phyloP scores from a whole-genome alignment of 2,888 invertebrate genomes.

The Globia sparganii region DNA sequence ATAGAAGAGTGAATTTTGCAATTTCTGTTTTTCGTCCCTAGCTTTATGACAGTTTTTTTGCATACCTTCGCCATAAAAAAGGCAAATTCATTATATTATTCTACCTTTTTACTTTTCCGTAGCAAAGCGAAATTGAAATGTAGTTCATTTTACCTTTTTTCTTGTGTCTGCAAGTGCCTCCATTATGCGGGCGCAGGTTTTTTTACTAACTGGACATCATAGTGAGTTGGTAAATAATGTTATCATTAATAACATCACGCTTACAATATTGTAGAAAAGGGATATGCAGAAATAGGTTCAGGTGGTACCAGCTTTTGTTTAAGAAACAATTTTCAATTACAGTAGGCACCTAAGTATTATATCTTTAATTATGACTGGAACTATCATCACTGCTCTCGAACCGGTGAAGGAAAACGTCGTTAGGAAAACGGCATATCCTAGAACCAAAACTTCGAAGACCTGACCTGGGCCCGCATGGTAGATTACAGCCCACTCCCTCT shows the following conservation, averaged over 20 bases:
- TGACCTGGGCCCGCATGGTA: too few species aligned
- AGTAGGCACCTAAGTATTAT: background rate
- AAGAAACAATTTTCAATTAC: background rate
- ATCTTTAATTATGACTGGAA: background rate
- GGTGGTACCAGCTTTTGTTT: background rate
- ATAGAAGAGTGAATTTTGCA: conserved; percentile 18
- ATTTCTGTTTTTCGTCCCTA: conserved; percentile 4
- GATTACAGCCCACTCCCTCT: background rate
- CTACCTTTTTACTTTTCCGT: conserved; percentile 25
- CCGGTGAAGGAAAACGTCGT: background rate
- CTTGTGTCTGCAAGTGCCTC: conserved; percentile 5
- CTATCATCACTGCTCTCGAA: background rate
- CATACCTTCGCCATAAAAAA: conserved; percentile 20
- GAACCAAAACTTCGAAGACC: background rate
- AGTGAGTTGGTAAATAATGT: conserved; percentile 1
- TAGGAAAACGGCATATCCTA: background rate
- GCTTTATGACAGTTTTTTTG: conserved; percentile 30
- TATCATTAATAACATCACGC: background rate
- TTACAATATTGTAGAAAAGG: background rate
- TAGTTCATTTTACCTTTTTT: conserved; percentile 34
- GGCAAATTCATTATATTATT: conserved; percentile 48
- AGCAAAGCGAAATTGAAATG: conserved; percentile 56
- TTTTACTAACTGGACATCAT: conserved; percentile 4
- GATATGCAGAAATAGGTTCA: too few species aligned
- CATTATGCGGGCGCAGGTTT: conserved; percentile 16